Evolutionary conservation across 2,113 vertebrate genomes (phyloP), one percentile per base, ranked within the genome.

Genomic region (Ptychochromis oligacanthus): DNA sequence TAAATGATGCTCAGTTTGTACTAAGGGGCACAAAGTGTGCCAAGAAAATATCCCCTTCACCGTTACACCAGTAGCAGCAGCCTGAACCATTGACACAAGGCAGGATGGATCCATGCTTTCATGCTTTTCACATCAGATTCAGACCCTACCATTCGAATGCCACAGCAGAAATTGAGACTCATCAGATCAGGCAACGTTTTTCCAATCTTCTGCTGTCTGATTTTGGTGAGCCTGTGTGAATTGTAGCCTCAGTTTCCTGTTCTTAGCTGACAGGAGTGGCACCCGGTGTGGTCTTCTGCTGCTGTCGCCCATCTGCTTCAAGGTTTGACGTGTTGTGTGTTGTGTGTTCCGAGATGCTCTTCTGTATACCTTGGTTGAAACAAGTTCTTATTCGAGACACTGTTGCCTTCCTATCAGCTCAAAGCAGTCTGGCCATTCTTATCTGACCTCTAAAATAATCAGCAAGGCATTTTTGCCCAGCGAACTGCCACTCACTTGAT

Each of bases 281-380:
- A 20, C 9, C 24, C 15, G 1, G 43, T 20, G 43, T 70, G 65
- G 43, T 31, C 65, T 13, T 52, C 43, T 20, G 24, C 10, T 20
- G 6, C 6, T 31, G 6, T 70, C 49, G 46, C 17, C 2, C 24
- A 49, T 70, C 9, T 28, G 40, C 40, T 49, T 70, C 65, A 7
- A 28, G 43, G 28, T 70, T 10, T 18, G 28, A 52, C 46, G 20
- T 70, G 15, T 28, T 70, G 65, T 13, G 20, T 70, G 15, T 28
- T 70, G 65, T 13, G 20, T 24, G 52, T 31, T 24, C 65, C 52
- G 9, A 52, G 43, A 70, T 70, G 24, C 10, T 52, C 49, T 3
- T 52, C 24, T 70, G 6, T 52, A 24, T 1, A 70, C 18, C 0
- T 1, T 70, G 0, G 20, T 14, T n/a, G n/a, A n/a, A n/a, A n/a